Base-by-base conservation (phyloP, 92 coral and sea anemone species). In the Epizoanthus illoricatus region DNA sequence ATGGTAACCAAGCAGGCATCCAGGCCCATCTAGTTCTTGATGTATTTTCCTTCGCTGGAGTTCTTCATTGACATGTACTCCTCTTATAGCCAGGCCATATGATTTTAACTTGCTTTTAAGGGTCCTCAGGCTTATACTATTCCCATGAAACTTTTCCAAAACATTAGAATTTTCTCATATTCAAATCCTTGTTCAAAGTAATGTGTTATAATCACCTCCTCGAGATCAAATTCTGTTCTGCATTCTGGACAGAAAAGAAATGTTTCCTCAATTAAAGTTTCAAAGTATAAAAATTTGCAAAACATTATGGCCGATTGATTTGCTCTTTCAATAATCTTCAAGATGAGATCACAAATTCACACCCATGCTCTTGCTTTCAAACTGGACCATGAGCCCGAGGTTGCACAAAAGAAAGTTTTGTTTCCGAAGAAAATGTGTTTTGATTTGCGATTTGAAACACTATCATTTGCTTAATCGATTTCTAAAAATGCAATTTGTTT, bases 1-100 rank as follows among this genome's bases (percentile, higher is more conserved):
- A 41, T 45, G 43, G 63, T 73, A 73, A 59, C 62, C 78, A 54
- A 17, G 43, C 20, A 73, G 55, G 43, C 78, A 73, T 52, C 78
- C 62, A 10, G 78, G 78, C 63, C 78, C 63, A 9, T 73, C 64
- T 21, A 73, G 63, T 73, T 73, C 62, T 61, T 73, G 78, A 73
- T 64, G 64, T 73, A 73, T 73, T 73, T 61, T 73, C 20, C 43
- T 54, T 47, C 64, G 41, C 78, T 54, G 40, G 42, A 73, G 78
- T 73, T 73, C 78, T 61, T 52, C 78, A 64, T 73, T 64, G 52
- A 73, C 62, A 17, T 73, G n/a, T 36, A 73, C 42, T 59, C 41
- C 43, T 61, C 63, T 73, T 73, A 64, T 71, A 60, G 61, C 43
- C 60, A 71, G 49, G 49, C 76, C 58, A 28, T 28, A 28, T 28